Conservation (phyloP, 2,797 vertebrate species). For the Onychomys arenicola region DNA sequence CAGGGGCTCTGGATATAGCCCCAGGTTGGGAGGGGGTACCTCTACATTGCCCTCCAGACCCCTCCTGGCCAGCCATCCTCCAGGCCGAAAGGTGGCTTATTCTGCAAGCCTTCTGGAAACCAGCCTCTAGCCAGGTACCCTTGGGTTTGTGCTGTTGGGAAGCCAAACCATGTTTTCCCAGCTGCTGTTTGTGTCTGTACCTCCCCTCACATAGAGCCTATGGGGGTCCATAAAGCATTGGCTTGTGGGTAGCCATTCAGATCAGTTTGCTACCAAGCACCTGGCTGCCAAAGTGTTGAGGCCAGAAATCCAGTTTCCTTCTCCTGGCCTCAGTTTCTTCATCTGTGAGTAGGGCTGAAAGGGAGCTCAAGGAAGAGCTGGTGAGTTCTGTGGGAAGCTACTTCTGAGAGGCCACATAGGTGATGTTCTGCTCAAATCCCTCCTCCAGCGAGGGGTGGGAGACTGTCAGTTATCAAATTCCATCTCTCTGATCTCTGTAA, state of each 20-base stretch:
- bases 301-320: not conserved
- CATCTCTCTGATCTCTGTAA: constrained; percentile 8
- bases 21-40: not conserved
- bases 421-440: not conserved
- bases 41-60: not conserved
- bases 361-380: not conserved
- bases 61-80: not conserved
- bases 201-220: not conserved
- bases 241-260: not conserved
- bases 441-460: not conserved
- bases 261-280: not conserved
- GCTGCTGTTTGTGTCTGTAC: not conserved
- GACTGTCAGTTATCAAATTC: not conserved
- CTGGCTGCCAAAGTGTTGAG: accelerated
- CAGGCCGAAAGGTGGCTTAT: not conserved
- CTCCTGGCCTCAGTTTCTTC: constrained; percentile 35
- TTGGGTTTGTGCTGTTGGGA: not conserved
- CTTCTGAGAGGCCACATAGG: accelerated
- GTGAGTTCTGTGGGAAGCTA: accelerated
- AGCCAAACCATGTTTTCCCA: not conserved
- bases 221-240: accelerated
- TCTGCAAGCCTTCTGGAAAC: not conserved
- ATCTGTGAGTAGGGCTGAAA: not conserved
- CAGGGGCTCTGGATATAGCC: constrained; percentile 75
- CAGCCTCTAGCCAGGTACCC: not conserved